Conservation (phyloP, 53 echinoderm and acorn worm genomes). For the Apostichopus leukothele region DNA sequence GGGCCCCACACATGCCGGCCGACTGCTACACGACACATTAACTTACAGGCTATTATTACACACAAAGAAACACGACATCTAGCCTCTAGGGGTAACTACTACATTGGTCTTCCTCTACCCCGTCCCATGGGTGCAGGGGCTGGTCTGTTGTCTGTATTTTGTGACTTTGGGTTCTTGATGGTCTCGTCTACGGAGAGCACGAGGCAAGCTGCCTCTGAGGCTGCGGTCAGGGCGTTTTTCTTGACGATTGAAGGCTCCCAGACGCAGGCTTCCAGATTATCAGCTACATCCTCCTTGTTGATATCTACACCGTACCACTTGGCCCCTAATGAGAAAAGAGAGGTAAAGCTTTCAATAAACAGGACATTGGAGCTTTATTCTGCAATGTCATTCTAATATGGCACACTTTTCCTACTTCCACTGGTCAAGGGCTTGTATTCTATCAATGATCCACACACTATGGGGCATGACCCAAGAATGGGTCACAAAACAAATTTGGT, state of each 20-base stretch:
- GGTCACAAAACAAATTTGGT: too few species aligned
- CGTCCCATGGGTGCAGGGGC: conserved; percentile 76
- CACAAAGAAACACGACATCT: neutral
- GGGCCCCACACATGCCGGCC: neutral
- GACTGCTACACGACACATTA: conserved; percentile 21
- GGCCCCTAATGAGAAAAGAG: conserved; percentile 55
- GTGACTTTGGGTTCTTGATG: conserved; percentile 89
- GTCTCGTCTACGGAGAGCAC: conserved; percentile 94
- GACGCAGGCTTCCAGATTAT: conserved; percentile 87
- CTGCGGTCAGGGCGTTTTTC: conserved; percentile 96
- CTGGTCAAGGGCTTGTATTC: too few species aligned
- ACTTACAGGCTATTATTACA: neutral
- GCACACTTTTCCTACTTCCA: too few species aligned
- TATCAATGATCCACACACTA: too few species aligned
- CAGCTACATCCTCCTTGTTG: conserved; percentile 76
- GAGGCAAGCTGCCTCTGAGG: conserved; percentile 94
- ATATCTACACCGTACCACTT: conserved; percentile 98
- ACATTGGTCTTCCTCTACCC: conserved; percentile 85
- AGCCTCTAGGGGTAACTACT: conserved; percentile 28
- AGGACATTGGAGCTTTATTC: neutral
- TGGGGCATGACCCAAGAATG: too few species aligned
- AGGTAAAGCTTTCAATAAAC: neutral
- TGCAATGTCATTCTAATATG: too few species aligned
- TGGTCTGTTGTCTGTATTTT: conserved; percentile 74
- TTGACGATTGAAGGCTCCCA: conserved; percentile 99